These are phyloP conservation scores for Rhadinocentrus ornatus DNA, from an alignment of 2,797 vertebrate genomes.

Conservation along the genomic window DNA sequence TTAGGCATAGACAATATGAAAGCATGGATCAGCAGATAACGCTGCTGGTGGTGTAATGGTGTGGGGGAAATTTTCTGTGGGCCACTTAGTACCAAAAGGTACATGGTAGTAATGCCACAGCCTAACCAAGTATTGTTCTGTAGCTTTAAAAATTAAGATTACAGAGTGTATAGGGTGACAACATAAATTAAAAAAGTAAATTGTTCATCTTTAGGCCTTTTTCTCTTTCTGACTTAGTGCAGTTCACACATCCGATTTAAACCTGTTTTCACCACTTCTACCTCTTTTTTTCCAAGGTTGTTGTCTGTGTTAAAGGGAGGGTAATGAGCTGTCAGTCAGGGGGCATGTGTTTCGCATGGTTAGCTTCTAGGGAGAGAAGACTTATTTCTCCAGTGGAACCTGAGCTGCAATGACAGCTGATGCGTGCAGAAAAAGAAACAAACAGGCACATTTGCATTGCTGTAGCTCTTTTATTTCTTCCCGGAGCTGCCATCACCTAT, in stretches of 20 bases:
- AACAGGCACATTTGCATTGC: slow-evolving; percentile 65
- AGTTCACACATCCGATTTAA: slow-evolving; percentile 9
- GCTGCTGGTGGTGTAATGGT: too few relatives aligned
- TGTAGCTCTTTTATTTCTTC: slow-evolving; percentile 20
- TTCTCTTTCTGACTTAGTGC: neutral
- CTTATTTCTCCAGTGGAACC: slow-evolving; percentile 49
- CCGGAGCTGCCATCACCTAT: slow-evolving; percentile 56
- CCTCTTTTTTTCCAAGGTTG: slow-evolving; percentile 64
- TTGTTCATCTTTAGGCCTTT: neutral
- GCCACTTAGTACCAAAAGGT: too few relatives aligned
- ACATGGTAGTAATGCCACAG: too few relatives aligned
- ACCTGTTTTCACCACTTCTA: slow-evolving; percentile 17
- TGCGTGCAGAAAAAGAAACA: slow-evolving; percentile 57
- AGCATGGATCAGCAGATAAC: too few relatives aligned
- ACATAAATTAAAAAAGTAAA: slow-evolving; percentile 24
- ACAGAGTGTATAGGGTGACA: slow-evolving; percentile 24
- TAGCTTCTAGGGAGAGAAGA: slow-evolving; percentile 50
- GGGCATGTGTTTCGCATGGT: slow-evolving; percentile 57
- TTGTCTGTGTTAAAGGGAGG: slow-evolving; percentile 56
- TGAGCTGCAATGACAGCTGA: slow-evolving; percentile 58
- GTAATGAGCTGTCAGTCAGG: slow-evolving; percentile 76
- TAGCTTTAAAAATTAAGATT: too few relatives aligned
- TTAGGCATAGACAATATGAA: too few relatives aligned
- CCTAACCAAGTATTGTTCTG: too few relatives aligned
- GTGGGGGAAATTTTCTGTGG: too few relatives aligned